Base-by-base conservation (phyloP, 2,888 invertebrate genomes). In the Adelognathus sp. region DNA sequence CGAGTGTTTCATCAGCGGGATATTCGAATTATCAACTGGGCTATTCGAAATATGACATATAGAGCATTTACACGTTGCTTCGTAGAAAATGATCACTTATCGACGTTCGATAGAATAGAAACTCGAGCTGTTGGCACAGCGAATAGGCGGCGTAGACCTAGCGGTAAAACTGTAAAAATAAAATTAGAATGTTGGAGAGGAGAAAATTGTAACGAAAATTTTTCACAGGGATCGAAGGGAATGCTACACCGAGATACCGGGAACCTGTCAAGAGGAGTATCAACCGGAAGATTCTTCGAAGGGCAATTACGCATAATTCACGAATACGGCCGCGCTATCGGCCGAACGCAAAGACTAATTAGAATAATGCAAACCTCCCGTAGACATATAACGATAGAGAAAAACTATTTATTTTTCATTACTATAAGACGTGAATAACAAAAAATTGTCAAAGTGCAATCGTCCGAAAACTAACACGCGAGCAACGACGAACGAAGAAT, bases 221-320 rank as follows among this genome's bases (percentile, higher is more conserved):
- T 86, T 90, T 85, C 87, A 60, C 90, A 90, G 90, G 87, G 81
- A 89, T 83, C 88, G 86, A 81, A 84, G 80, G 73, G 88, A 89
- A 16, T n/a, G n/a, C n/a, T 90, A 90, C 76, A 39, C 61, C 54
- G 83, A 84, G 64, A 85, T 90, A 82, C 88, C 88, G 27, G 90
- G 90, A 64, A 82, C 81, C 63, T 87, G 87, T 79, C 83, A 86
- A 24, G 88, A 77, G 73, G 83, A 84, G 46, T 80, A 78, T 54
- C 81, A 82, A 77, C 63, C 71, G 0, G 86, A 86, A 77, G 86
- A 82, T 41, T 73, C 81, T 69, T 81, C 83, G 14, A 83, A 76
- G 36, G 82, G 81, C 63, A 72, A 79, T 39, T 50, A 56, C 27
- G 76, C 80, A n/a, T n/a, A n/a, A n/a, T 56, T 83, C 71, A 78